Evolutionary conservation across 2,113 vertebrate genomes (phyloP).

Genomic region (Chlamydotis undulata): DNA sequence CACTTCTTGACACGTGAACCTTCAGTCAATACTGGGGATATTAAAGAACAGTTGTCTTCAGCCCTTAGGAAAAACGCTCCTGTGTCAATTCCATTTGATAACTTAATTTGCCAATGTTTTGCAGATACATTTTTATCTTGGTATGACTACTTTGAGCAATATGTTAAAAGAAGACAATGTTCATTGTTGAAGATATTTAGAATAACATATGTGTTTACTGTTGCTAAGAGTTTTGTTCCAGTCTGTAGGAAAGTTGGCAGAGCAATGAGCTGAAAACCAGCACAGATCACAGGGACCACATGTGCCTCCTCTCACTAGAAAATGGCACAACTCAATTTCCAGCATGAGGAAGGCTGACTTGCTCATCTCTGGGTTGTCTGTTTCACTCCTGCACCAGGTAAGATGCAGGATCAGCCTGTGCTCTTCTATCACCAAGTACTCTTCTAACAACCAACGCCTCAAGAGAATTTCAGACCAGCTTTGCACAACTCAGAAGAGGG

Average conservation of each 20-base stretch:
- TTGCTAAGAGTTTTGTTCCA: not conserved
- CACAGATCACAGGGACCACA: not conserved
- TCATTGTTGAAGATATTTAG: not conserved
- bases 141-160: not conserved
- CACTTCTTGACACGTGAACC: not conserved
- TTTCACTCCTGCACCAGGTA: not conserved
- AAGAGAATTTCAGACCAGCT: not conserved
- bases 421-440: not conserved
- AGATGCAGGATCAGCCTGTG: not conserved
- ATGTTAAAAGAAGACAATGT: not conserved
- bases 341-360: not conserved
- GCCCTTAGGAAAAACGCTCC: not conserved
- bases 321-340: not conserved
- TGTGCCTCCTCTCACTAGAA: not conserved
- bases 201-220: not conserved
- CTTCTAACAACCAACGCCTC: not conserved
- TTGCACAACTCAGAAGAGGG: not conserved
- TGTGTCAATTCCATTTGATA: not conserved
- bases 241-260: not conserved
- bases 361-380: not conserved
- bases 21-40: not conserved
- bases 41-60: not conserved
- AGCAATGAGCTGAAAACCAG: not conserved
- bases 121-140: not conserved
- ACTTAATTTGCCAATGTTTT: not conserved